Base-by-base conservation (phyloP, 2,797 vertebrate genomes). In the Etheostoma nigrum region DNA sequence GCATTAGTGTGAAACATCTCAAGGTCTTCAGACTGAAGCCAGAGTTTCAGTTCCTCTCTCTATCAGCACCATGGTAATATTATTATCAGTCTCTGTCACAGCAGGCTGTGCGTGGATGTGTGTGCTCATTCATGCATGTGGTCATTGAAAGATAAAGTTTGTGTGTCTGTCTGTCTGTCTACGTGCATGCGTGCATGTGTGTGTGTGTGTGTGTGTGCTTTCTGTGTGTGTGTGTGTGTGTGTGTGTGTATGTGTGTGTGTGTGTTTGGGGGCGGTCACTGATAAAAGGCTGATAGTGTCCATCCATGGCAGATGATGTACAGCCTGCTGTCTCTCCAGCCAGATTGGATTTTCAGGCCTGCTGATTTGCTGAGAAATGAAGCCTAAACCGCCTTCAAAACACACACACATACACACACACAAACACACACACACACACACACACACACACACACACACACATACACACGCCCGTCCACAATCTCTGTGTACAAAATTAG, bases 301-400 rank as follows among this genome's bases (percentile, higher is more conserved):
- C 88, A 84, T 87, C 91, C 87, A 90, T 93, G 94, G 93, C 93
- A 95, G 93, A 95, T 95, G 93, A 96, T 95, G 90, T 95, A 95
- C 92, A 93, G 93, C 93, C 90, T 89, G 91, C 93, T 93, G 94
- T 95, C 94, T 95, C 89, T 90, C 63, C 88, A 90, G 92, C 94
- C 94, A 95, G 94, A 96, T 95, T 95, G 95, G 94, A 95, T 95
- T 95, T 94, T 95, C 94, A 94, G 93, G 93, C 92, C 90, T 92
- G 88, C 92, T 95, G 94, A 95, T 95, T 94, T 88, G 94, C 91
- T 94, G 94, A 94, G 89, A 94, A 92, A 95, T 94, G 92, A 90
- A 90, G 81, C 77, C 86, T 87, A 91, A 92, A 91, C 88, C 93
- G 86, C 90, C 82, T 87, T 84, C 78, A 83, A 81, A 88, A 67